Conservation (phyloP, 2,113 vertebrate genomes). For the Chauna torquata region DNA sequence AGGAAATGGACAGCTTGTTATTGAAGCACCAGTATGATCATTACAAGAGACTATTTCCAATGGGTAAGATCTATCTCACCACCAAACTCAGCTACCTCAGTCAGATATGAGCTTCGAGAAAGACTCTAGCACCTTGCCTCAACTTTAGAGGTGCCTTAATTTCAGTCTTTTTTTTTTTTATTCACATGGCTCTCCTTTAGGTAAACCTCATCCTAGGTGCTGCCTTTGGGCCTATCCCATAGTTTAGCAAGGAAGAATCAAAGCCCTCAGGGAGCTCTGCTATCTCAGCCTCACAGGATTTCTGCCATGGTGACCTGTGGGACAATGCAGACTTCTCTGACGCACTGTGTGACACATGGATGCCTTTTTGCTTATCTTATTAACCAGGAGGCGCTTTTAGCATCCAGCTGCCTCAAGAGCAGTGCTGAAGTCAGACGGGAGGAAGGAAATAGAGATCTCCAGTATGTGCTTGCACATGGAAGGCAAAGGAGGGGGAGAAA, state of each 20-base stretch:
- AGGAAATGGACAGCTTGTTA: not conserved
- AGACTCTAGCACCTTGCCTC: not conserved
- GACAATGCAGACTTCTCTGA: not conserved
- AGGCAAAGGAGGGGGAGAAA: not conserved
- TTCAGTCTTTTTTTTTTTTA: not conserved
- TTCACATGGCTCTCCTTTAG: not conserved
- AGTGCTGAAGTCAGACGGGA: not conserved
- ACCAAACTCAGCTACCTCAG: not conserved
- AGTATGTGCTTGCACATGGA: not conserved
- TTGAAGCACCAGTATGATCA: not conserved
- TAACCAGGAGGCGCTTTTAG: not conserved
- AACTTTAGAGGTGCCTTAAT: not conserved
- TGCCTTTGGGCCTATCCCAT: not conserved
- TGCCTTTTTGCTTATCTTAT: not conserved
- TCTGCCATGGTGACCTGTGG: not conserved
- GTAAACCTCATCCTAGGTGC: not conserved
- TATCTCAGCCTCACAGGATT: not conserved
- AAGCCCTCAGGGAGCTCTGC: not conserved
- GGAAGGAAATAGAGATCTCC: not conserved
- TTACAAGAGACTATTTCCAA: not conserved
- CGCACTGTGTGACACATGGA: not conserved
- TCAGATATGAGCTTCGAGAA: not conserved
- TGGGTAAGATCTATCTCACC: not conserved
- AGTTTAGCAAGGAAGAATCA: not conserved
- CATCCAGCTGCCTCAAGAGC: not conserved